Evolutionary conservation across 2,113 vertebrate species (phyloP), one percentile per base, ranked within the genome.

Genomic region (Thunnus thynnus): DNA sequence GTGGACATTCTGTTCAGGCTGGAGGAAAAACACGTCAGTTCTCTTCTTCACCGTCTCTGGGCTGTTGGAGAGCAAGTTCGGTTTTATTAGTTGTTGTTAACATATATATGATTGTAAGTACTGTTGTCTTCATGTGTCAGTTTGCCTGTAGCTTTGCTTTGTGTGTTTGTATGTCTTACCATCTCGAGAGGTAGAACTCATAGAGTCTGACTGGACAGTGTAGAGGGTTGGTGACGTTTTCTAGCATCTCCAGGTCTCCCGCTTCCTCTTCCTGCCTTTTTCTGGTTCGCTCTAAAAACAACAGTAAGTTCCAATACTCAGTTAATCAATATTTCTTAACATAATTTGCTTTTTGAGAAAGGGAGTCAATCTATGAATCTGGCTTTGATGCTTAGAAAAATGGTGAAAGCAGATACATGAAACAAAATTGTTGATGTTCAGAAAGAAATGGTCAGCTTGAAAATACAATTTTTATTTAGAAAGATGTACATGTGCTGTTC

Each of bases 131-230:
- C 1, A 56, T 22, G 22, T 22, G 22, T 22, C 22, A 22, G 22
- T 22, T 22, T 36, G 7, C 32, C 32, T 36, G 5, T 36, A 36
- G 32, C 32, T 1, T 36, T 36, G 32, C 32, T 36, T 30, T 70
- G 75, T 11, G 22, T 61, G 11, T 58, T 13, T n/a, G 9, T 30
- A 50, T 51, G 87, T 75, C 95, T 95, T 83, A 97, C 98, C 98
- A 99, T 94, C 98, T 98, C 10, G 98, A 99, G 78, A 99, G 93
- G 94, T 99, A 99, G 90, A 99, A 99, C 84, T 99, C 98, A 54
- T 98, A 99, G 3, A 99, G 97, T 61, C 97, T 95, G 64, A 99
- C 97, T 0, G 98, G 98, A 86, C 98, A 99, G 25, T 96, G 95
- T 46, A 99, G 95, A 17, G 97, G 98, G 86, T 99, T 97, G 55